A percentile compares a stretch with the other conserved stretches of the same genome.
Conservation (phyloP, 2,888 invertebrate genomes). For the Pachycephus smyrnensis region DNA sequence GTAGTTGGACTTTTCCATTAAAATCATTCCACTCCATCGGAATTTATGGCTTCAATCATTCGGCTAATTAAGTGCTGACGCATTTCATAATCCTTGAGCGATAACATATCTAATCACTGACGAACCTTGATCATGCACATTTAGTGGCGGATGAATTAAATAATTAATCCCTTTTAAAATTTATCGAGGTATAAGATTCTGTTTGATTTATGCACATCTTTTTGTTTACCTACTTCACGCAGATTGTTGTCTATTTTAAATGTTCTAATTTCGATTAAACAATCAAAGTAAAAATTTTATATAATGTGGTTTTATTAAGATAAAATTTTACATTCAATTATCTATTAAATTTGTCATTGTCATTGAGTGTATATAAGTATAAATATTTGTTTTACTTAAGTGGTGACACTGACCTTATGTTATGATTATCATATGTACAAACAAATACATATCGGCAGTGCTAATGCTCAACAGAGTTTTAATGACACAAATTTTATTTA, state of each 20-base stretch:
- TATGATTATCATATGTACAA: not conserved
- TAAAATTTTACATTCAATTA: not conserved
- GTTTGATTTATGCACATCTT: not conserved
- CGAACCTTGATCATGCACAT: not conserved
- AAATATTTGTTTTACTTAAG: not conserved
- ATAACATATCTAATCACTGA: not conserved
- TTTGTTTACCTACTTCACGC: not conserved
- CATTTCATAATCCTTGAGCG: not conserved
- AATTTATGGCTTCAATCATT: constrained; percentile 2
- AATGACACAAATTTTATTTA: not conserved
- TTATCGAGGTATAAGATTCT: not conserved
- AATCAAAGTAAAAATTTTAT: not conserved
- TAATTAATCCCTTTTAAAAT: not conserved
- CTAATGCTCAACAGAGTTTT: not conserved
- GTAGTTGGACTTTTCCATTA: not conserved
- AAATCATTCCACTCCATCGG: not conserved
- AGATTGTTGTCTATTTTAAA: not conserved
- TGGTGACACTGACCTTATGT: not conserved
- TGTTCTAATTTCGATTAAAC: not conserved
- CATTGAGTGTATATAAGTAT: not conserved
- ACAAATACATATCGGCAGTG: not conserved
- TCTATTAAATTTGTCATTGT: not conserved
- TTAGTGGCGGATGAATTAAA: not conserved
- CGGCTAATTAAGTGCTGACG: not conserved
- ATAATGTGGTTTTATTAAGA: not conserved